Percentiles rank a stretch among this genome's conserved stretches.
phyloP scores from a whole-genome alignment of 2,113 vertebrate genomes.

The Cyprinodon brontotheroides region DNA sequence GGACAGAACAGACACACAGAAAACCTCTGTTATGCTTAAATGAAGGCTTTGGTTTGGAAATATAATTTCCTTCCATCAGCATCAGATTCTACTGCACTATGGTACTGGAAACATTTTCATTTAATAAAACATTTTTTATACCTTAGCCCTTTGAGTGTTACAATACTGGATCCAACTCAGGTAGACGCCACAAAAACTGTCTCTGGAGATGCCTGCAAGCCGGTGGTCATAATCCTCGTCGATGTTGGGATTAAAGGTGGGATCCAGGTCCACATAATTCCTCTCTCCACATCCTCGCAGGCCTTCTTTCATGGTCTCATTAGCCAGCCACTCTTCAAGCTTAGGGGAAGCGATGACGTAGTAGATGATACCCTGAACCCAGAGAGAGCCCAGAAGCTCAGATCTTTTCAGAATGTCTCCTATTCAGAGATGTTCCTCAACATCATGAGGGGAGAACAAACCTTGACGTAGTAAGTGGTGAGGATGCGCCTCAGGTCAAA shows the following conservation, averaged over 20 bases:
- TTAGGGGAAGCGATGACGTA: constrained; percentile 92
- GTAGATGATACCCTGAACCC: constrained; percentile 92
- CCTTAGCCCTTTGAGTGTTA: constrained; percentile 90
- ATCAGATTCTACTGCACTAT: neutral
- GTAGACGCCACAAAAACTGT: constrained; percentile 95
- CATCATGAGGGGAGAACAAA: constrained; percentile 36
- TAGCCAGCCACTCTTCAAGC: constrained; percentile 95
- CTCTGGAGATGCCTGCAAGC: constrained; percentile 93
- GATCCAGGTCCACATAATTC: constrained; percentile 97
- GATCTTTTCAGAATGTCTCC: neutral
- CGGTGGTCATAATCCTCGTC: constrained; percentile 98
- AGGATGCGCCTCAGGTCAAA: constrained; percentile 92
- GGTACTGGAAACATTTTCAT: neutral
- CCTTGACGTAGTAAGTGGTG: constrained; percentile 93
- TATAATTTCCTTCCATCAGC: neutral
- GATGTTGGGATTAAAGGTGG: constrained; percentile 98
- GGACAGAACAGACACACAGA: neutral
- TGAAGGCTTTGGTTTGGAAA: neutral
- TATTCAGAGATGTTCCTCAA: neutral
- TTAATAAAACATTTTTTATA: constrained; percentile 41
- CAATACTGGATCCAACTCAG: constrained; percentile 98
- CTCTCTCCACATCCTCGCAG: constrained; percentile 87
- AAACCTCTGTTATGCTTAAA: neutral
- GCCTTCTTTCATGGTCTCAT: constrained; percentile 95
- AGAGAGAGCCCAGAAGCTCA: neutral